Percentiles rank a stretch among this genome's conserved stretches.
These are phyloP conservation scores for Nothobranchius kuhntae DNA, from an alignment of 2,113 vertebrate genomes.

Conservation along the genomic window DNA sequence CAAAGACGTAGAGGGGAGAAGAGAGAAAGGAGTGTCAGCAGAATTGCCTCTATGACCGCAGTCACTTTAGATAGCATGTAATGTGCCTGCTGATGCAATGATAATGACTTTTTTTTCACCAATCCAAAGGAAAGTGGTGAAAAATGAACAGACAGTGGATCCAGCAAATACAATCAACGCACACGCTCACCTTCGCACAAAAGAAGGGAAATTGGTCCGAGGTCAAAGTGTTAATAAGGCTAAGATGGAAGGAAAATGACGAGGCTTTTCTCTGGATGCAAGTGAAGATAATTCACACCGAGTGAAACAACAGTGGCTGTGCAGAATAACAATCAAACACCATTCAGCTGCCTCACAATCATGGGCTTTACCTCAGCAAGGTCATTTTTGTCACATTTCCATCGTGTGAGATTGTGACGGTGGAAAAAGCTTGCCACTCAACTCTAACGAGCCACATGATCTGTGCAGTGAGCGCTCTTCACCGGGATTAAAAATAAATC, in stretches of 20 bases:
- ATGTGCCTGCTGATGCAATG: conserved; percentile 62
- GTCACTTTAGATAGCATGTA: conserved; percentile 58
- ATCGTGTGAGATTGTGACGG: conserved; percentile 28
- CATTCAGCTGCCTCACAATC: conserved; percentile 56
- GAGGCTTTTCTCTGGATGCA: conserved; percentile 24
- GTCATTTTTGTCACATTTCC: conserved; percentile 68
- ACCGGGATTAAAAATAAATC: conserved; percentile 77
- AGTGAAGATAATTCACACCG: conserved; percentile 43
- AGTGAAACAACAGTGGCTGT: conserved; percentile 35
- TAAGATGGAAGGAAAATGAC: conserved; percentile 36
- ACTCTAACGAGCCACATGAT: conserved; percentile 70
- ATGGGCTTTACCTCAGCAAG: conserved; percentile 60
- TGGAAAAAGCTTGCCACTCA: conserved; percentile 34
- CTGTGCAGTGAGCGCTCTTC: conserved; percentile 58
- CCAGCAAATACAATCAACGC: conserved; percentile 31
- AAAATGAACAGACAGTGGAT: conserved; percentile 41
- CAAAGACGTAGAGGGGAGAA: conserved; percentile 50
- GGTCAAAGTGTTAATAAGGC: conserved; percentile 63
- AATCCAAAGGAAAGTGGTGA: conserved; percentile 44
- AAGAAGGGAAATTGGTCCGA: not conserved
- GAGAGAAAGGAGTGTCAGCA: conserved; percentile 75
- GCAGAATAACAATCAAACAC: conserved; percentile 68
- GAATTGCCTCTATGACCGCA: conserved; percentile 58
- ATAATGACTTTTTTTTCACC: conserved; percentile 63
- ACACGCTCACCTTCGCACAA: conserved; percentile 14